phyloP scores from a whole-genome alignment of 2,888 invertebrate genomes.

The Odontomyia ornata region DNA sequence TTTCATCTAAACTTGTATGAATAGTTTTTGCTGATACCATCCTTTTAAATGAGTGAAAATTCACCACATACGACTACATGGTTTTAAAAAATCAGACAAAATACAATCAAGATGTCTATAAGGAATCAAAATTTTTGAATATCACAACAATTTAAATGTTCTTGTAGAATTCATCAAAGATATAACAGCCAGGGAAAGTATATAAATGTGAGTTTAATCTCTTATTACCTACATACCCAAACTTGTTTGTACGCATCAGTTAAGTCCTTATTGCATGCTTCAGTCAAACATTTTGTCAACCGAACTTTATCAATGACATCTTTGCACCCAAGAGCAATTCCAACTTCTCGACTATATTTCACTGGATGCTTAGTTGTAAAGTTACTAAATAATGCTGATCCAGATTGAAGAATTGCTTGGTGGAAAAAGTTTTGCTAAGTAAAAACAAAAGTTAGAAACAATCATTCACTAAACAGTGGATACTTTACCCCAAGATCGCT shows the following conservation, averaged over 20 bases:
- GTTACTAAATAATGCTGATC: slow-evolving; percentile 58
- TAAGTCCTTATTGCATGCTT: slow-evolving; percentile 8
- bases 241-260: neutral
- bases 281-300: neutral
- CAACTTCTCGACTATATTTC: slow-evolving; percentile 30
- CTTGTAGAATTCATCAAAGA: neutral
- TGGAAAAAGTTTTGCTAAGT: slow-evolving; percentile 56
- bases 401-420: slow-evolving; percentile 63
- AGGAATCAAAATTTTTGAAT: neutral
- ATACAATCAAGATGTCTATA: too few relatives aligned
- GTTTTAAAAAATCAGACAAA: too few relatives aligned
- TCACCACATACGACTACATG: too few relatives aligned
- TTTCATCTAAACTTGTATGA: too few relatives aligned
- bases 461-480: neutral
- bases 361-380: slow-evolving; percentile 29
- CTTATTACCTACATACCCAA: slow-evolving; percentile 15
- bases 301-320: neutral
- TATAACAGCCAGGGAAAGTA: too few relatives aligned
- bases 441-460: slow-evolving; percentile 57
- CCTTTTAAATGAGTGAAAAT: too few relatives aligned
- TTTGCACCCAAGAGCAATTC: neutral
- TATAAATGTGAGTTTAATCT: neutral
- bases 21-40: too few relatives aligned
- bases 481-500: slow-evolving; percentile 56
- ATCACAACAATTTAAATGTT: neutral